Evolutionary conservation across 1,140 invertebrate species (phyloP), one percentile per base, ranked within the genome.

Genomic region (Monomorium pharaonis): DNA sequence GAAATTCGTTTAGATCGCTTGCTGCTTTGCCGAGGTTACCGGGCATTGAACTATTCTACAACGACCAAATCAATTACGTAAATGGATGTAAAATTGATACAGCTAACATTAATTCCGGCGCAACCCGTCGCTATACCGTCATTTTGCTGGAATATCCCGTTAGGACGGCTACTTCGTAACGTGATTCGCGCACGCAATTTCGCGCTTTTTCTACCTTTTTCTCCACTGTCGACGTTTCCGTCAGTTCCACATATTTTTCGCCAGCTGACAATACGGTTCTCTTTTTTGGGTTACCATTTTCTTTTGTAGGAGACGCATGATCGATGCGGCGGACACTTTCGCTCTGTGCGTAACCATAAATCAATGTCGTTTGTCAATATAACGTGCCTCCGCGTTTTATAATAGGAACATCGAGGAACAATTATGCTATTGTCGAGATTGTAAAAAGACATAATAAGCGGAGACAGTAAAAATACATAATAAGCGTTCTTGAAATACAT

Each of bases 31-130:
- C 30, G 27, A 51, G n/a, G n/a, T 33, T 54, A 14, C 3, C 24
- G 51, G 51, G 6, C 51, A 44, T 74, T 27, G 78, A 44, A 83
- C 67, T 58, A 70, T 83, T 44, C 78, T 72, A 27, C 18, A 56
- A 72, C 67, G 67, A 74, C 27, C 67, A 24, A 72, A 58, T 44
- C 67, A 74, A 58, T 74, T 80, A 80, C 51, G 67, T 58, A 74
- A 83, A 58, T 72, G 78, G 24, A 72, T 74, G 77, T 69, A 83
- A 83, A 83, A 83, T 83, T 74, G 67, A 83, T 83, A 74, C 67
- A 58, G 78, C 51, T 24, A 83, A 83, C 67, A 74, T 83, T 74
- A 83, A 83, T 83, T 74, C 24, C 30, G 21, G 18, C 37, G 18
- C 78, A 72, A 58, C 10, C 51, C 67, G 51, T 44, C 37, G 49